phyloP scores from a whole-genome alignment of 2,888 invertebrate species.

The Byasa hedistus region DNA sequence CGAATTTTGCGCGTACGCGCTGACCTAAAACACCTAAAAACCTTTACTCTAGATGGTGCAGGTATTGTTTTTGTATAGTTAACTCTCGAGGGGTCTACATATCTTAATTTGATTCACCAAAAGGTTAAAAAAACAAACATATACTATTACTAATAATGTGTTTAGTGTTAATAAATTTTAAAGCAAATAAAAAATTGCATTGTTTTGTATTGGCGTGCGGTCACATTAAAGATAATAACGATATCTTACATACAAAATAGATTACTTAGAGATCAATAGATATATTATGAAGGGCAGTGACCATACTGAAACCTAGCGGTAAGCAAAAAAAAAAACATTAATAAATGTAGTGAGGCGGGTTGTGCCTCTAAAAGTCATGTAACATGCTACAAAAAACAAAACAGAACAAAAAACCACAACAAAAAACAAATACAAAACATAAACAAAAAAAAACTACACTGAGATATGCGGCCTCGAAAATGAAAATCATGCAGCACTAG shows the following conservation, averaged over 20 bases:
- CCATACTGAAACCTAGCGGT: conserved; percentile 32
- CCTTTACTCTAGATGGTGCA: conserved; percentile 34
- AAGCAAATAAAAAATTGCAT: conserved; percentile 30
- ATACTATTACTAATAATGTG: conserved; percentile 21
- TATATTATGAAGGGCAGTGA: conserved; percentile 34
- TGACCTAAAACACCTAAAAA: conserved; percentile 39
- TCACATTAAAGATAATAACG: conserved; percentile 17
- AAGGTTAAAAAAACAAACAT: conserved; percentile 25
- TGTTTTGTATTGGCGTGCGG: too few species aligned
- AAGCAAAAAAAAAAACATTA: conserved; percentile 49
- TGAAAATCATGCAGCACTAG: conserved; percentile 72
- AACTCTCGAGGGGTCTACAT: conserved; percentile 10
- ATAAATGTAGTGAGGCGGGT: conserved; percentile 53
- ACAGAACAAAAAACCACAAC: too few species aligned
- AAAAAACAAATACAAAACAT: too few species aligned
- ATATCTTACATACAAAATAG: conserved; percentile 25
- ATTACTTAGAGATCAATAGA: conserved; percentile 27
- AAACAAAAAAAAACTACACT: too few species aligned
- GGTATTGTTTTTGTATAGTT: conserved; percentile 26
- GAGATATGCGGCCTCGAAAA: conserved; percentile 72
- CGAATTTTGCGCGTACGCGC: conserved; percentile 41
- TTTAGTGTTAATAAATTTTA: conserved; percentile 27
- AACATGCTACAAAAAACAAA: too few species aligned
- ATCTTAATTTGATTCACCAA: conserved; percentile 23
- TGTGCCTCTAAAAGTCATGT: conserved; percentile 53